These are phyloP conservation scores for Parochlus steinenii DNA, from an alignment of 2,888 invertebrate species.

Conservation along the genomic window DNA sequence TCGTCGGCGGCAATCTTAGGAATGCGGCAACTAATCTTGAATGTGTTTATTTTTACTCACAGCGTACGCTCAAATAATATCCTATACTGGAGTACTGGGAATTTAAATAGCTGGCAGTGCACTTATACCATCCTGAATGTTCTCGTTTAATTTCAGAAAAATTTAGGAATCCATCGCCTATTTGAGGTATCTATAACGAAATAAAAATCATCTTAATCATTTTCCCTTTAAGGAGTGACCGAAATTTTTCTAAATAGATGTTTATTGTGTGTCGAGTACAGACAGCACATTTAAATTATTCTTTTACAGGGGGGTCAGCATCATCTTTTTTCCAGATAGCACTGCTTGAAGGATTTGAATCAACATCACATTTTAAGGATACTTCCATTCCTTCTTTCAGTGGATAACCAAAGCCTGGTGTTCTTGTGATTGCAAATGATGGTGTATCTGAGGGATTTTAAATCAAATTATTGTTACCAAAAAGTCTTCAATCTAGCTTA, in stretches of 20 bases:
- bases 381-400: conserved; percentile 77
- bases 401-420: conserved; percentile 84
- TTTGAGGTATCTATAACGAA: conserved; percentile 40
- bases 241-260: too few relatives aligned
- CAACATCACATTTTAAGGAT: conserved; percentile 80
- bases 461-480: conserved; percentile 14
- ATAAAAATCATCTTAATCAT: too few relatives aligned
- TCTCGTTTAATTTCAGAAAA: conserved; percentile 61
- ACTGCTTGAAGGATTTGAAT: conserved; percentile 76
- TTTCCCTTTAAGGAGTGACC: too few relatives aligned
- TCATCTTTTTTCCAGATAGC: conserved; percentile 66
- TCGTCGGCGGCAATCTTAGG: too few relatives aligned
- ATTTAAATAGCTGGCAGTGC: conserved; percentile 67
- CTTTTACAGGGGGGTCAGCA: conserved; percentile 36
- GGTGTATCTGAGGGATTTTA: conserved; percentile 57
- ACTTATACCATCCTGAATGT: conserved; percentile 88
- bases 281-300: conserved; percentile 15
- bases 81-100: conserved; percentile 79
- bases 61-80: conserved; percentile 74
- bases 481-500: conserved; percentile 19
- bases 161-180: conserved; percentile 66
- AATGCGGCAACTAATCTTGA: too few relatives aligned
- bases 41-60: conserved; percentile 41
- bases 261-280: too few relatives aligned
- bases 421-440: conserved; percentile 79